Evolutionary conservation across 1,140 invertebrate species (phyloP).

Genomic region (Drosophila sturtevanti): DNA sequence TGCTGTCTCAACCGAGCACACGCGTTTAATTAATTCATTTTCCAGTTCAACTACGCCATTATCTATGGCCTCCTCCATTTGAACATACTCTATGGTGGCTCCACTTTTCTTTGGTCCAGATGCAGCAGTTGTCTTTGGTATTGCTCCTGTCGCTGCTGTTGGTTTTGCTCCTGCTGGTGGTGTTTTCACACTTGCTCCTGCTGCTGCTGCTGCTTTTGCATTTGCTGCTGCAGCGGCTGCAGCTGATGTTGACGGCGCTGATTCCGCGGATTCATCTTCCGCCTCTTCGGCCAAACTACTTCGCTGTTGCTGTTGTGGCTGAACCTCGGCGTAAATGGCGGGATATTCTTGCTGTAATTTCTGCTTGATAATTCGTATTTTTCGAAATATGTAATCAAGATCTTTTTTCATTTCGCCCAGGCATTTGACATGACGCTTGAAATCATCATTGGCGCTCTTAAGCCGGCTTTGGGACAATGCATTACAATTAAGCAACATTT

Average conservation of each 20-base stretch:
- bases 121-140: background rate
- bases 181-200: no score
- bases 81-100: constrained; percentile 79
- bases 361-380: constrained; percentile 89
- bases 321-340: constrained; percentile 89
- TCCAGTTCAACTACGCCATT: constrained; percentile 76
- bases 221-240: constrained; percentile 1
- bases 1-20: constrained; percentile 77
- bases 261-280: constrained; percentile 84
- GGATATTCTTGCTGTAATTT: constrained; percentile 94
- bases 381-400: constrained; percentile 88
- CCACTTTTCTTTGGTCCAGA: constrained; percentile 42
- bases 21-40: constrained; percentile 77
- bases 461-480: constrained; percentile 91
- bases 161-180: background rate
- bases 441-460: constrained; percentile 91
- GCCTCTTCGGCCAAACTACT: constrained; percentile 86
- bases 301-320: constrained; percentile 80
- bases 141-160: background rate
- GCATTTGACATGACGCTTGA: constrained; percentile 94
- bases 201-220: background rate
- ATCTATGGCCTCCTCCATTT: constrained; percentile 81
- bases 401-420: constrained; percentile 89
- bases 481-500: constrained; percentile 98
- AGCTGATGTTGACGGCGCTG: constrained; percentile 27